Base-by-base conservation (phyloP, 2,113 vertebrate species). In the Mastomys natalensis region DNA sequence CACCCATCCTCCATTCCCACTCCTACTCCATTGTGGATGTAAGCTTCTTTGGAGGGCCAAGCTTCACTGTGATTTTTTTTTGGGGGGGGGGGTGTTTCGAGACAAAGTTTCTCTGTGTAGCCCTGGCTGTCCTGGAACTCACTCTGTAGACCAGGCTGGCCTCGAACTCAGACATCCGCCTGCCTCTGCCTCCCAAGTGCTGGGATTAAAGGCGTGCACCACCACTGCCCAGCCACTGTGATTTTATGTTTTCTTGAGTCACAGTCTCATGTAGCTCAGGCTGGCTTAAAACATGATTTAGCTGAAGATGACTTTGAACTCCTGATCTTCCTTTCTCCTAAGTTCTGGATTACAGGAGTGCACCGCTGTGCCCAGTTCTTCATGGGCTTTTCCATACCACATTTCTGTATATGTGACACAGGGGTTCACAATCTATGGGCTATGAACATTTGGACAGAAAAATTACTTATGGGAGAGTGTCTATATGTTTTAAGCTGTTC, bases 331-430 rank as follows among this genome's bases (percentile, higher is more conserved):
- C 70, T 40, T 9, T 9, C 21, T 34, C 53, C 37, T 58, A 3
- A 74, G 53, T 77, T 31, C 55, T 62, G 58, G 31, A 26, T 26
- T 77, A n/a, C 21, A 62, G 88, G 19, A 9, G 37, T 89, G 40
- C 40, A 72, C 72, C 51, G 43, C 15, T 26, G 10, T 37, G n/a
- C 13, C 87, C n/a, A 24, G 37, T 19, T 89, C 70, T 89, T 91
- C 87, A 34, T 53, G 96, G 55, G 85, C 85, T 92, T 90, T 87
- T 85, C 48, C 89, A 74, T 74, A 29, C 37, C 51, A 93, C 5
- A 6, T 85, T 87, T 89, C 53, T 90, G 53, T 29, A 74, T 37
- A 43, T 96, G 92, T 85, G 90, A 87, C 51, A 94, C 13, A 74
- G 76, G 48, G 8, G 31, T 89, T 96, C 62, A 76, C 73, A 64